Base-by-base conservation (phyloP, 2,797 vertebrate genomes). In the Gobionotothen gibberifrons region DNA sequence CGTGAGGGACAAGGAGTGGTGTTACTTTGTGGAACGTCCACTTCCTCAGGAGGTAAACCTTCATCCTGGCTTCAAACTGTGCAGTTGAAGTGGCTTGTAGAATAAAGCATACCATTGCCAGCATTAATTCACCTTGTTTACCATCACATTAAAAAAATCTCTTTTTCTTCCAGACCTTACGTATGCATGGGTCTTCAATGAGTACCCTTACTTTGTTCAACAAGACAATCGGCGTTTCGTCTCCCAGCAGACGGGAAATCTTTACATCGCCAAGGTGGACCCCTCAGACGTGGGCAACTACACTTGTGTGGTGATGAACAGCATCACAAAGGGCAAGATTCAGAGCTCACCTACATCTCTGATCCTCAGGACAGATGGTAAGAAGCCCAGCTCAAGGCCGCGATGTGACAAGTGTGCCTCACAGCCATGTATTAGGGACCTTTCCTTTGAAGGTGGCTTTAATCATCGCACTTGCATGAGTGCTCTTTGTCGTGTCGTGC, bases 1-100 rank as follows among this genome's bases (percentile, higher is more conserved):
- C 95, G 97, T n/a, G 96, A 97, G 79, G 97, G 97, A 46, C 97
- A 99, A 90, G 97, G 97, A 13, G 97, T 99, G 0, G 97, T 99
- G 86, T 90, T 98, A 78, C 94, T 99, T 32, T 99, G 97, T 3
- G 97, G 97, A 48, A 96, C 96, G 5, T 93, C 96, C 0, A 94
- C 95, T 19, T 96, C 95, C 66, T 94, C 96, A 0, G 97, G 96
- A 95, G 97, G 97, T 98, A 92, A 95, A 78, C 52, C 16, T 67
- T 70, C 17, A 26, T 44, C 46, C 61, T 12, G 11, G 19, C 39
- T 26, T 57, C 14, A 17, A 43, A 51, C 46, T 10, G 32, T 22
- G 3, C 21, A 19, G n/a, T 61, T 55, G 13, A 43, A 9, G 3
- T 62, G 2, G 56, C 32, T 65, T 44, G 53, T 40, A 26, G 42